Evolutionary conservation across 1,140 invertebrate species (phyloP), one percentile per base, ranked within the genome.

Genomic region (Neodiprion virginianus): DNA sequence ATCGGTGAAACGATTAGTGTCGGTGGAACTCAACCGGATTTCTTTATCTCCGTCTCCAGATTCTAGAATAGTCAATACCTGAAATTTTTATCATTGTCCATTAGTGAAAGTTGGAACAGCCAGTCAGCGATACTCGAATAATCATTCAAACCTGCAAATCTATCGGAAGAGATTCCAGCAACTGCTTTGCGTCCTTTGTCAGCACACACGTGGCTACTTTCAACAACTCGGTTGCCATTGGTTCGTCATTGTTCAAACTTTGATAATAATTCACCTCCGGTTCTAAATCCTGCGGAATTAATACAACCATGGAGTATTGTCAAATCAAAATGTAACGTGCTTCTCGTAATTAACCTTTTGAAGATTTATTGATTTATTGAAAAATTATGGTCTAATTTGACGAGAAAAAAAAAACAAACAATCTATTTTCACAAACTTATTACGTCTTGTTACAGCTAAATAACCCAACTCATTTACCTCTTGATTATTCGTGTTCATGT

Each of bases 121-220:
- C 7, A 65, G 12, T 14, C 1, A 65, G 11, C 40, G 69, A 73
- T 75, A 72, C 72, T 23, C 40, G 70, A 66, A 48, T 70, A 72
- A 49, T 23, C 49, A 71, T 85, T 68, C 89, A 74, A 21, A 91
- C 90, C 83, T 93, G 89, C 70, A 92, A 83, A 78, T 92, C 88
- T 8, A 85, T 79, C 8, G 92, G 90, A 73, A 93, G 77, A 49
- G 81, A 79, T 14, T 83, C 68, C n/a, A 92, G 78, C 40, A 91
- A 79, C 53, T 87, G 80, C 23, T 85, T 75, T 3, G 89, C 84
- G 50, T 89, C 85, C 78, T 89, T 87, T 0, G 86, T 83, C 23
- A 93, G 78, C 40, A 92, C 86, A 71, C 92, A 93, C 3, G 89
- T 92, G 47, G 90, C 91, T 23, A 91, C 88, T 79, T 89, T 89